Evolutionary conservation across 1,140 invertebrate genomes (phyloP).

Genomic region (Eriosoma lanigerum): DNA sequence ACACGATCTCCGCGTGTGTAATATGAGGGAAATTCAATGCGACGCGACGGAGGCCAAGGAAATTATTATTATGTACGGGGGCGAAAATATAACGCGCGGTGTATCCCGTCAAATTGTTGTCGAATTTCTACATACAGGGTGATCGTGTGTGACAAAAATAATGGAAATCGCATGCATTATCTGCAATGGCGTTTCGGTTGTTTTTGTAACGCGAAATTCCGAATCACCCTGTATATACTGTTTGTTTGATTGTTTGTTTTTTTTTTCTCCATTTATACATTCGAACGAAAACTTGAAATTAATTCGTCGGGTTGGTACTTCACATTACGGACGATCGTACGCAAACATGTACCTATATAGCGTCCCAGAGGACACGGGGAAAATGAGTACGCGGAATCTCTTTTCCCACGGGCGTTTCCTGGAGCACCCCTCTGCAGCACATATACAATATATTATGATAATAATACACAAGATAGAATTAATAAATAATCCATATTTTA

Average conservation of each 20-base stretch:
- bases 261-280: neutral
- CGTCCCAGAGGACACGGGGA: constrained; percentile 14
- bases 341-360: neutral
- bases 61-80: constrained; percentile 21
- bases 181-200: too few relatives aligned
- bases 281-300: constrained; percentile 38
- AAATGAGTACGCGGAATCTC: constrained; percentile 19
- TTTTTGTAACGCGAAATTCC: too few relatives aligned
- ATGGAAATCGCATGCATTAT: too few relatives aligned
- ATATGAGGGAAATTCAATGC: neutral
- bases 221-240: too few relatives aligned
- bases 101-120: constrained; percentile 7
- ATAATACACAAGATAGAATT: neutral
- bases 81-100: neutral
- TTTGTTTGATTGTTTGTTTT: too few relatives aligned
- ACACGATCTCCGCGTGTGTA: constrained; percentile 7
- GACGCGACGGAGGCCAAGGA: neutral
- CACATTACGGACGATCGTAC: neutral
- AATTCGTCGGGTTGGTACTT: constrained; percentile 4
- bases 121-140: constrained; percentile 1
- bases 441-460: too few relatives aligned
- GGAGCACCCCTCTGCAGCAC: neutral
- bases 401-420: constrained; percentile 6
- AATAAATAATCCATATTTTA: constrained; percentile 25
- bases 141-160: too few relatives aligned